Base-by-base conservation (phyloP, 1,140 invertebrate genomes). In the Stegodyphus mimosarum region DNA sequence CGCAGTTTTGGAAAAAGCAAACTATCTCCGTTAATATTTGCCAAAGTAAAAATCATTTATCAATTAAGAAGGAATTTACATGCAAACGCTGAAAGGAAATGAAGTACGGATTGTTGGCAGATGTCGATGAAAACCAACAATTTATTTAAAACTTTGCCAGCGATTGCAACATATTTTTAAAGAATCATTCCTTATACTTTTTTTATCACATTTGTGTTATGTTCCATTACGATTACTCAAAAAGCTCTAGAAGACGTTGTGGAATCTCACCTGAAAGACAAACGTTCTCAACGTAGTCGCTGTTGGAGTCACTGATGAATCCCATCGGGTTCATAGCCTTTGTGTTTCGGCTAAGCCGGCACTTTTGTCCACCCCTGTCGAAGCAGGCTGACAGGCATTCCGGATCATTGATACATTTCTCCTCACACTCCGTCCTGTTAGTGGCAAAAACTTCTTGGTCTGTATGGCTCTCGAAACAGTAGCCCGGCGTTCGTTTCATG, bases 231-330 rank as follows among this genome's bases (percentile, higher is more conserved):
- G 3, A 3, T 33, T 33, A 1, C 33, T 1, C 1, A 1, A 33
- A 33, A 33, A 33, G 33, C 3, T 33, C 33, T 3, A 74, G 5
- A 11, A 15, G 15, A 60, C 1, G 55, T 60, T 60, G 9, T 15
- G 15, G 55, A 2, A 15, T 60, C n/a, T 92, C 92, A 96, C 95
- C 94, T 90, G 95, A 96, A 3, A 97, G 90, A 90, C 96, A 97
- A 69, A 95, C 96, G 89, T 97, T 97, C 92, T 97, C 96, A 84
- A 97, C 91, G 90, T 97, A 97, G 90, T 97, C 96, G 4, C 94
- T 94, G 90, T 95, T 95, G 3, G 95, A 93, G 90, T 96, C 95
- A 88, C 96, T 95, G 49, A 96, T 89, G 6, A 96, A 91, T 88
- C 95, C 95, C 10, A 85, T 72, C 0, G 95, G 95, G 90, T 96